Evolutionary conservation across 1,140 invertebrate species (phyloP).

Genomic region (Drosophila gunungcola): DNA sequence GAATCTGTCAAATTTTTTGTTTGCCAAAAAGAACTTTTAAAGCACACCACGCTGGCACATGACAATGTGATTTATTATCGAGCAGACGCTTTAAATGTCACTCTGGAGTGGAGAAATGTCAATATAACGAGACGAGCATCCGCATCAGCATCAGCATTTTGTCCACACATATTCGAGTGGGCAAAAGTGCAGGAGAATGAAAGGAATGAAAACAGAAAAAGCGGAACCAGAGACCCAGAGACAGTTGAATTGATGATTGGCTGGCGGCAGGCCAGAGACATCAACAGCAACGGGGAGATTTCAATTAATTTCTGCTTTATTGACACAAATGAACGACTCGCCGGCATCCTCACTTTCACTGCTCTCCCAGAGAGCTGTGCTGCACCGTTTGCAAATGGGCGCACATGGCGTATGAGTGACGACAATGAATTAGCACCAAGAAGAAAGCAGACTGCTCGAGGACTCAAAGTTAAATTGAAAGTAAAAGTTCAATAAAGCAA

Average conservation of each 20-base stretch:
- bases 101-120: slow-evolving; percentile 65
- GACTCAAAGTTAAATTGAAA: slow-evolving; percentile 80
- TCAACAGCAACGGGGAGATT: slow-evolving; percentile 51
- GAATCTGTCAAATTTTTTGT: slow-evolving; percentile 44
- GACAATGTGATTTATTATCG: slow-evolving; percentile 80
- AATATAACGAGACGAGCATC: slow-evolving; percentile 69
- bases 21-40: slow-evolving; percentile 47
- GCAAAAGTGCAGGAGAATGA: slow-evolving; percentile 38
- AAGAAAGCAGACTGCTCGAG: slow-evolving; percentile 30
- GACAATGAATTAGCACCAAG: slow-evolving; percentile 66
- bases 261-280: slow-evolving; percentile 37
- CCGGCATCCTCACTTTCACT: slow-evolving; percentile 6
- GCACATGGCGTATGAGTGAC: slow-evolving; percentile 67
- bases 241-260: slow-evolving; percentile 75
- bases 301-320: slow-evolving; percentile 78
- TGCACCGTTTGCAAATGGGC: slow-evolving; percentile 25
- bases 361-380: neutral
- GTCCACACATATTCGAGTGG: slow-evolving; percentile 12
- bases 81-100: slow-evolving; percentile 76
- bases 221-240: slow-evolving; percentile 15
- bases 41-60: slow-evolving; percentile 55
- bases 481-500: slow-evolving; percentile 80
- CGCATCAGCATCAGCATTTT: slow-evolving; percentile 64
- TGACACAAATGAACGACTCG: slow-evolving; percentile 67
- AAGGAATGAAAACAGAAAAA: neutral